Percentiles rank a stretch among this genome's conserved stretches.
These are phyloP conservation scores for Orthonychiurus folsomi DNA, from an alignment of 2,888 invertebrate species.

Conservation along the genomic window DNA sequence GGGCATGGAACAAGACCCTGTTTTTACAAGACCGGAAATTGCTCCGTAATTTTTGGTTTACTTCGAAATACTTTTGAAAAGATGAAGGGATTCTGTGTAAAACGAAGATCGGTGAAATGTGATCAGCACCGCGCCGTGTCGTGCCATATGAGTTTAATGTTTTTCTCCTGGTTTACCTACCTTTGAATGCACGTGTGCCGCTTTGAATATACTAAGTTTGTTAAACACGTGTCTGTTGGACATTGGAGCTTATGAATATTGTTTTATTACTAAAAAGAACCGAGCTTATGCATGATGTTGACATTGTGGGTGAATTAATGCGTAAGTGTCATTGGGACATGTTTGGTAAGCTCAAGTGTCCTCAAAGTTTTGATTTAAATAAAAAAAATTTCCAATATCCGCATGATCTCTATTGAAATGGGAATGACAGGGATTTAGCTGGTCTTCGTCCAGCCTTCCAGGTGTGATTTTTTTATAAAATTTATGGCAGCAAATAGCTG, in stretches of 20 bases:
- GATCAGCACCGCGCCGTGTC: background rate
- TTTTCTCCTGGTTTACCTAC: background rate
- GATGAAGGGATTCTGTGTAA: background rate
- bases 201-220: too few species aligned
- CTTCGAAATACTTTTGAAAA: background rate
- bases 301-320: background rate
- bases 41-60: background rate
- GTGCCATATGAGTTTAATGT: background rate
- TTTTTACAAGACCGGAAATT: slow-evolving; percentile 1
- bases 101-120: background rate
- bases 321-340: background rate
- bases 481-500: background rate
- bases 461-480: background rate
- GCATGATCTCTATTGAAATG: too few species aligned
- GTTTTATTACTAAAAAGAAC: too few species aligned
- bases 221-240: background rate
- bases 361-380: too few species aligned
- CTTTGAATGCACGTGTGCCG: background rate
- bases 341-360: too few species aligned
- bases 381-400: too few species aligned
- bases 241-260: too few species aligned
- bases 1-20: background rate
- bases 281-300: too few species aligned
- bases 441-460: too few species aligned
- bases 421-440: too few species aligned